Percentiles rank a stretch among this genome's conserved stretches.
These are phyloP conservation scores for Rostratula benghalensis DNA, from an alignment of 2,113 vertebrate genomes.

Conservation along the genomic window DNA sequence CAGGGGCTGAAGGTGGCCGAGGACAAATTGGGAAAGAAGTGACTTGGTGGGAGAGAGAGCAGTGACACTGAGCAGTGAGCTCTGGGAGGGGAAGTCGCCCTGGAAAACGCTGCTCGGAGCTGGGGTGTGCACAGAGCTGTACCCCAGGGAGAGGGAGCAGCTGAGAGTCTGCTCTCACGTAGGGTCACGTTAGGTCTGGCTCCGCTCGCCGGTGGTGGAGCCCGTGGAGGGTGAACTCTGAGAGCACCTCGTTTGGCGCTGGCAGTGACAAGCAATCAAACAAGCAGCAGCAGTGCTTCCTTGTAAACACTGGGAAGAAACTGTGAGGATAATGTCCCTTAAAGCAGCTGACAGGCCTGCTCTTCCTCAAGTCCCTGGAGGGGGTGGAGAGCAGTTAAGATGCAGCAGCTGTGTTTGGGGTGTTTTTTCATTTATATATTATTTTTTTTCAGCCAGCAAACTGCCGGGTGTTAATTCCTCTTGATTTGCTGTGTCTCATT, in stretches of 20 bases:
- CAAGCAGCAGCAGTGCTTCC: background rate
- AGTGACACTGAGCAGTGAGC: background rate
- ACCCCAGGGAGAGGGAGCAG: background rate
- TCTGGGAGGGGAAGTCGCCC: background rate
- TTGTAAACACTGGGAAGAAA: background rate
- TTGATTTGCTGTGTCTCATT: slow-evolving; percentile 27
- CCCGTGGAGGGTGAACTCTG: background rate
- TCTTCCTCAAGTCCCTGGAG: slow-evolving; percentile 13
- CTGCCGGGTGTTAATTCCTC: slow-evolving; percentile 38
- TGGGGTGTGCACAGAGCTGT: background rate
- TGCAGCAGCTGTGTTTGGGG: slow-evolving; percentile 31
- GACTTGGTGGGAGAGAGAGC: background rate
- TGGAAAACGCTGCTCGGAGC: background rate
- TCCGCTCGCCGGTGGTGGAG: rapidly evolving
- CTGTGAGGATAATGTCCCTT: background rate
- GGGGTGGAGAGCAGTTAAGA: slow-evolving; percentile 19
- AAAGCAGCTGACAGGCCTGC: slow-evolving; percentile 20
- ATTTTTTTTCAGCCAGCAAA: slow-evolving; percentile 16
- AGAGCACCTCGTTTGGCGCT: background rate
- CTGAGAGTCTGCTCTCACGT: rapidly evolving
- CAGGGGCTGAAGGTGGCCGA: background rate
- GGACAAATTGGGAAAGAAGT: background rate
- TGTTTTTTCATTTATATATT: background rate
- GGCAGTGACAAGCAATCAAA: background rate
- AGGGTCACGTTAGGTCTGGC: background rate